Conservation (phyloP, 2,888 invertebrate genomes). For the Chloromyia formosa region DNA sequence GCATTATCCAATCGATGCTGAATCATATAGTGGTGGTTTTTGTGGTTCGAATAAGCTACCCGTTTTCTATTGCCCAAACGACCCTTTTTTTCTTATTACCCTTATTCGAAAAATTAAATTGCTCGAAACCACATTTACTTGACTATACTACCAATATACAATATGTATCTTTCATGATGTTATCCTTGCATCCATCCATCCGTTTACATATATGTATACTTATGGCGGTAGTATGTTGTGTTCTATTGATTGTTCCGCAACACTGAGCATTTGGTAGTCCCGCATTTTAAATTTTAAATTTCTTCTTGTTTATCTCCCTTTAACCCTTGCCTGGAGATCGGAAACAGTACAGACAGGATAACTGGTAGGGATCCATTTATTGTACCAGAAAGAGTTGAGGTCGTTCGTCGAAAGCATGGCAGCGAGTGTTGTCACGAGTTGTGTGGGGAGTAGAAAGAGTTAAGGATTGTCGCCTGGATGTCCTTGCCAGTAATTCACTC, state of each 20-base stretch:
- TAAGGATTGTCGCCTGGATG: not conserved
- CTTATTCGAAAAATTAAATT: constrained; percentile 39
- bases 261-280: constrained; percentile 25
- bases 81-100: constrained; percentile 20
- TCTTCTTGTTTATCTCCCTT: constrained; percentile 16
- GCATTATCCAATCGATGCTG: not conserved
- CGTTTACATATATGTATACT: too few relatives aligned
- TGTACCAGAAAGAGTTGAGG: not conserved
- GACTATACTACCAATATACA: not conserved
- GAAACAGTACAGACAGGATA: not conserved
- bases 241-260: constrained; percentile 37
- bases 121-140: constrained; percentile 27
- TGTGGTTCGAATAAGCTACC: not conserved
- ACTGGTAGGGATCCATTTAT: not conserved
- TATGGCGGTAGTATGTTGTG: too few relatives aligned
- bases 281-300: constrained; percentile 35
- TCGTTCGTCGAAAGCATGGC: not conserved
- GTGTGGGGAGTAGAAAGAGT: not conserved
- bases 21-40: not conserved
- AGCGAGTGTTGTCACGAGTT: too few relatives aligned
- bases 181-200: constrained; percentile 1
- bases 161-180: not conserved
- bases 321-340: not conserved
- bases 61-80: not conserved
- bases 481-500: not conserved